These are phyloP conservation scores for Drosophila erecta DNA, from an alignment of 1,140 invertebrate species.

Conservation along the genomic window DNA sequence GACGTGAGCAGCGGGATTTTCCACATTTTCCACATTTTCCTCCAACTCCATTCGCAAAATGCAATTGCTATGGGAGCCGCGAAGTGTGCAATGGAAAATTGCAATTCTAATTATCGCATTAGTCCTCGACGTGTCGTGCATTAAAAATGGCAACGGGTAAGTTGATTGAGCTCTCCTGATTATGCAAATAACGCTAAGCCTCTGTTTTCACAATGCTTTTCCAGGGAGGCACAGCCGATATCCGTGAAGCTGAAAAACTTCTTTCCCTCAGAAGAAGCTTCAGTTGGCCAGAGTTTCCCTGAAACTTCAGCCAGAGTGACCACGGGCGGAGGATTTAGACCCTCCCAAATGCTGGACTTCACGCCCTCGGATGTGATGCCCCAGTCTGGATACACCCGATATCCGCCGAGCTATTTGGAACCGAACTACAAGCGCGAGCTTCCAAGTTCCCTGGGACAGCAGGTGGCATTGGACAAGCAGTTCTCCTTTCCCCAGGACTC, in stretches of 20 bases:
- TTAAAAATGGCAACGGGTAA: conserved; percentile 74
- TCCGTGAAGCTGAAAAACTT: conserved; percentile 74
- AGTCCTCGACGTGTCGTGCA: conserved; percentile 78
- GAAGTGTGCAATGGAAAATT: conserved; percentile 81
- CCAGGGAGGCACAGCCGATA: conserved; percentile 41
- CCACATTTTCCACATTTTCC: conserved; percentile 58
- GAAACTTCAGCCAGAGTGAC: conserved; percentile 54
- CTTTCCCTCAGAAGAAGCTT: conserved; percentile 62
- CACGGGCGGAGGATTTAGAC: conserved; percentile 55
- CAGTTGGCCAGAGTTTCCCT: neutral
- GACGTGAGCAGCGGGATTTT: conserved; percentile 62
- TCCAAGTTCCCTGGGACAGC: conserved; percentile 52
- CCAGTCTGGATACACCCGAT: conserved; percentile 40
- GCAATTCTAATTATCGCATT: conserved; percentile 84
- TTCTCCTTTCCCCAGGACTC: conserved; percentile 57
- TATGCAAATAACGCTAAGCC: conserved; percentile 64
- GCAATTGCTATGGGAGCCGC: conserved; percentile 65
- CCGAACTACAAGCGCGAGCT: conserved; percentile 66
- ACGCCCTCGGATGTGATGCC: conserved; percentile 72
- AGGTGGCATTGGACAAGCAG: conserved; percentile 59
- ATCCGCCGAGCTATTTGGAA: conserved; percentile 71
- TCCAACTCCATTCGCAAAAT: conserved; percentile 23
- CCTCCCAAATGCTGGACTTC: conserved; percentile 77
- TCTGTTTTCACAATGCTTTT: neutral
- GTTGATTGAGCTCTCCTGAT: conserved; percentile 55